Percentiles rank a stretch among this genome's conserved stretches.
Evolutionary conservation across 2,888 invertebrate species (phyloP).

Genomic region (Eueremaeus valkanovi): DNA sequence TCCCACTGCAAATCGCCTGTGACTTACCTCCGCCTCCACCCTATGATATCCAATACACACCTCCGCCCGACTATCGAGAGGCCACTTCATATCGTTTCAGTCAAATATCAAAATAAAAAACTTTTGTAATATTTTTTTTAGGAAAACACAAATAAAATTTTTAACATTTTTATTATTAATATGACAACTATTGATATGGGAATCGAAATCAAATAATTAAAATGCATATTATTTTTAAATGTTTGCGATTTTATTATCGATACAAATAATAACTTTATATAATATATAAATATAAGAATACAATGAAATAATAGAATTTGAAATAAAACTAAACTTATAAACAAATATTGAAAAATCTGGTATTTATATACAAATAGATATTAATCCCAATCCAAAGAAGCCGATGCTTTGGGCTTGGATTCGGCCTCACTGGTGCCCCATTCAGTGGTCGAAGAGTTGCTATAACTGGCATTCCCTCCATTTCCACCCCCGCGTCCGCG

Average conservation of each 20-base stretch:
- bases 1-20: not conserved
- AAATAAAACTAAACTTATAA: not conserved
- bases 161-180: too few species aligned
- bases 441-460: not conserved
- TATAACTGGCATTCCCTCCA: not conserved
- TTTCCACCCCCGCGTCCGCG: not conserved
- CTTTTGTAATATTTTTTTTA: too few species aligned
- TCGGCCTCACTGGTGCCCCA: not conserved
- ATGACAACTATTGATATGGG: not conserved
- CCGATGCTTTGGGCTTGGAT: not conserved
- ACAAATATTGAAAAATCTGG: too few species aligned
- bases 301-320: not conserved
- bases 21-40: not conserved
- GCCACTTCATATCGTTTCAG: not conserved
- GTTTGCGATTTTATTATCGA: not conserved
- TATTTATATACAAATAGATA: not conserved
- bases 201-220: not conserved
- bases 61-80: constrained; percentile 15
- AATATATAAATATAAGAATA: not conserved
- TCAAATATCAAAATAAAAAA: not conserved
- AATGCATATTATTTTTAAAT: too few species aligned
- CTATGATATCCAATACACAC: not conserved
- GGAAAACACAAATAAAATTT: too few species aligned
- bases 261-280: not conserved
- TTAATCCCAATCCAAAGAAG: not conserved